Conservation (phyloP, 1,140 invertebrate genomes). For the Antheraea mylitta region DNA sequence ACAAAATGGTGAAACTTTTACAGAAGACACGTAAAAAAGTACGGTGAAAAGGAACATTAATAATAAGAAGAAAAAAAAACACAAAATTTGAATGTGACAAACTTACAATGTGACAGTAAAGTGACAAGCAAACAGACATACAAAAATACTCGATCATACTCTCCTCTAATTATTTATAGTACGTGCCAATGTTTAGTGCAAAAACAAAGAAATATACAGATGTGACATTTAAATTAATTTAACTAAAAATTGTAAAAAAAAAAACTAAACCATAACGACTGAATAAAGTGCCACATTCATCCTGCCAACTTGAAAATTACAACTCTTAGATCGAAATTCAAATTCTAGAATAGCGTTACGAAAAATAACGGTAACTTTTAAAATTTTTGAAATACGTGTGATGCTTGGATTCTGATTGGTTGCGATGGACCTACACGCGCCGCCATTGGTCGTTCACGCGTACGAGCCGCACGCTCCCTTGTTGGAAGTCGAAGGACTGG, state of each 20-base stretch:
- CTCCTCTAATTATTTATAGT: too few species aligned
- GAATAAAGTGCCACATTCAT: conserved; percentile 29
- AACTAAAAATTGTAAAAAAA: too few species aligned
- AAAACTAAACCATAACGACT: conserved; percentile 19
- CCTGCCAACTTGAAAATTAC: conserved; percentile 16
- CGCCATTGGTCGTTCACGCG: conserved; percentile 60
- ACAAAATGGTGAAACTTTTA: conserved; percentile 45
- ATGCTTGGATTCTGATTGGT: conserved; percentile 31
- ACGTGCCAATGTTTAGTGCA: too few species aligned
- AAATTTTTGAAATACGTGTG: conserved; percentile 18
- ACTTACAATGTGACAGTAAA: conserved; percentile 52
- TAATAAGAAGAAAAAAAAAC: too few species aligned
- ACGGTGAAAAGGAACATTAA: conserved; percentile 9
- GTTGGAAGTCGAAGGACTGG: conserved; percentile 65
- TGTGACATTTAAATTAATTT: background rate
- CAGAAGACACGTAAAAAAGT: conserved; percentile 55
- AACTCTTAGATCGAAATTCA: too few species aligned
- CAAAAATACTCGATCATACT: conserved; percentile 57
- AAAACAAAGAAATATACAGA: conserved; percentile 15
- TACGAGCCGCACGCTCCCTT: conserved; percentile 67
- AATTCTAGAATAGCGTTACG: too few species aligned
- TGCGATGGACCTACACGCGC: conserved; percentile 67
- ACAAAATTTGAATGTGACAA: background rate
- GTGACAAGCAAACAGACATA: conserved; percentile 30
- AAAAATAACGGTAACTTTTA: background rate